Evolutionary conservation across 2,113 vertebrate genomes (phyloP).

Genomic region (Bos indicus): DNA sequence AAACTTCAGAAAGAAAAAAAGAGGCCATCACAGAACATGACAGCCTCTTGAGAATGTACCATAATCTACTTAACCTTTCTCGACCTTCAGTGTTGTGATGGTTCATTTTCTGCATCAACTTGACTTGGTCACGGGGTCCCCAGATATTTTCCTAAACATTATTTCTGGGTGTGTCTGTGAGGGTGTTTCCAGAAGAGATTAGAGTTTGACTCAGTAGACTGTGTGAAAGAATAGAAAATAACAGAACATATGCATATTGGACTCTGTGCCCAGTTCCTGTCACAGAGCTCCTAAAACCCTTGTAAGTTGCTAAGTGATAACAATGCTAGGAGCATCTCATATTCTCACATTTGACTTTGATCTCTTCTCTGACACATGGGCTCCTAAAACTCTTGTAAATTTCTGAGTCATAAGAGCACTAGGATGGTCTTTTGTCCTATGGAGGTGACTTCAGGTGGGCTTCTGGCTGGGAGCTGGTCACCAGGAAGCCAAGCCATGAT

Average conservation of each 20-base stretch:
- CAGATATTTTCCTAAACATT: not conserved
- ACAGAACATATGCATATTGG: not conserved
- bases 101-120: not conserved
- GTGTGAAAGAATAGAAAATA: not conserved
- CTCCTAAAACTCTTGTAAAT: not conserved
- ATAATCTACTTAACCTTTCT: not conserved
- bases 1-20: not conserved
- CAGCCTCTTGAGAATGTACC: not conserved
- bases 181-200: not conserved
- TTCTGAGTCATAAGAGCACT: not conserved
- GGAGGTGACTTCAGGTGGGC: not conserved
- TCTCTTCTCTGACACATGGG: not conserved
- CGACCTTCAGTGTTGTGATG: not conserved
- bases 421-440: not conserved
- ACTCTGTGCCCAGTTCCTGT: not conserved
- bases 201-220: not conserved
- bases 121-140: not conserved
- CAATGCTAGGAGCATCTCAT: not conserved
- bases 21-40: not conserved
- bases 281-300: not conserved
- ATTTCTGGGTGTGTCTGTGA: not conserved
- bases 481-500: not conserved
- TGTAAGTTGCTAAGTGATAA: not conserved
- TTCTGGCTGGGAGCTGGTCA: not conserved
- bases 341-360: not conserved